Evolutionary conservation across 2,888 invertebrate genomes (phyloP).

Genomic region (Galerucella nymphaeae): DNA sequence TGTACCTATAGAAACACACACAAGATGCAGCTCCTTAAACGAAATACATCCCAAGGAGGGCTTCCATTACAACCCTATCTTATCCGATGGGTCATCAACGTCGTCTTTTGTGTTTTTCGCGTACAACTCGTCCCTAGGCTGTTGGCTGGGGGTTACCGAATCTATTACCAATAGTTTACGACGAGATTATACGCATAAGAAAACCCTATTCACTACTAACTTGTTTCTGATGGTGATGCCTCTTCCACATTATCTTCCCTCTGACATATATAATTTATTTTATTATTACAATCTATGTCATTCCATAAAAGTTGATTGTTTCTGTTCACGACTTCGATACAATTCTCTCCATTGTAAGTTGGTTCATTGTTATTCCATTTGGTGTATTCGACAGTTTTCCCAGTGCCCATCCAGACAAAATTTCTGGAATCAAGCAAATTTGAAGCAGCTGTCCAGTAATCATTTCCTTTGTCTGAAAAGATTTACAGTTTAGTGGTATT

Average conservation of each 20-base stretch:
- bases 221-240: not conserved
- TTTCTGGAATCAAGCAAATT: slow-evolving; percentile 25
- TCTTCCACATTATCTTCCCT: not conserved
- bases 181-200: too few relatives aligned
- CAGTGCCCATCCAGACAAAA: slow-evolving; percentile 26
- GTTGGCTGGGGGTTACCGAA: too few relatives aligned
- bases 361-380: slow-evolving; percentile 20
- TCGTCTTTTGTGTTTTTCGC: too few relatives aligned
- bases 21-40: too few relatives aligned
- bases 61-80: too few relatives aligned
- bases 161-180: too few relatives aligned
- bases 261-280: slow-evolving; percentile 31
- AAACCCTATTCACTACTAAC: not conserved
- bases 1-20: too few relatives aligned
- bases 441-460: slow-evolving; percentile 26
- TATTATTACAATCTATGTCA: not conserved
- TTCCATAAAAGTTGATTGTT: slow-evolving; percentile 27
- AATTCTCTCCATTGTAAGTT: slow-evolving; percentile 13
- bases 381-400: slow-evolving; percentile 21
- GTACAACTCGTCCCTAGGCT: too few relatives aligned
- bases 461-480: slow-evolving; percentile 19
- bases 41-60: too few relatives aligned
- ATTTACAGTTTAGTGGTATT: not conserved
- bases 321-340: slow-evolving; percentile 7
- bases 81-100: too few relatives aligned